Base-by-base conservation (phyloP, 1,140 invertebrate species). In the Trichoplusia ni region DNA sequence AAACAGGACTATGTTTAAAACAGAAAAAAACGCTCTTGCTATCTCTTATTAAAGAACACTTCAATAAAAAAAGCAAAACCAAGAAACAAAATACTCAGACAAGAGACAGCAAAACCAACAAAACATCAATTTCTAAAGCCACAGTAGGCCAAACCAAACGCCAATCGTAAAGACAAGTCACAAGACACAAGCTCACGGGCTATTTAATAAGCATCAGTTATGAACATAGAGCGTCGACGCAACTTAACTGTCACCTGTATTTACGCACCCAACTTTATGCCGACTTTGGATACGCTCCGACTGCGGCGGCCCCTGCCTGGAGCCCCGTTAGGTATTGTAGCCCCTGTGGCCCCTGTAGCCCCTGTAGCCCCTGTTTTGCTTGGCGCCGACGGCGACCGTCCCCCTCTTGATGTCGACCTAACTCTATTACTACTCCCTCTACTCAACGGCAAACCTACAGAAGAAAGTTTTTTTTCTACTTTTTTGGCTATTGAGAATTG, bases 181-280 rank as follows among this genome's bases (percentile, higher is more conserved):
- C 54, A 59, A 56, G 25, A 71, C 64, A 67, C 64, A 67, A 77
- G 68, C 68, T 62, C 60, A 66, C 51, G 69, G 53, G 64, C 35
- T 58, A 44, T n/a, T n/a, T n/a, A n/a, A n/a, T 38, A 69, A 73
- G 65, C 69, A 49, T 49, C 14, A 49, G 27, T 38, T 49, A 63
- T 62, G n/a, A 68, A 79, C 73, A 82, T 80, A 87, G 86, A 79
- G 84, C 84, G 85, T 84, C 84, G 82, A 90, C 87, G 87, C 87
- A 88, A 87, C 87, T 70, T 83, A 86, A 88, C 87, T 69, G 81
- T 78, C 85, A 85, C 86, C 65, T 76, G 59, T 58, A 31, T 38
- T 76, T 90, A 91, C 90, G 85, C 88, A 91, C 90, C 90, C 85
- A 91, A 81, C 82, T 87, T 90, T 79, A 90, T 91, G 59, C 88